A percentile compares a stretch with the other conserved stretches of the same genome.
Evolutionary conservation across 2,888 invertebrate genomes (phyloP).

Genomic region (Enchytraeus crypticus): DNA sequence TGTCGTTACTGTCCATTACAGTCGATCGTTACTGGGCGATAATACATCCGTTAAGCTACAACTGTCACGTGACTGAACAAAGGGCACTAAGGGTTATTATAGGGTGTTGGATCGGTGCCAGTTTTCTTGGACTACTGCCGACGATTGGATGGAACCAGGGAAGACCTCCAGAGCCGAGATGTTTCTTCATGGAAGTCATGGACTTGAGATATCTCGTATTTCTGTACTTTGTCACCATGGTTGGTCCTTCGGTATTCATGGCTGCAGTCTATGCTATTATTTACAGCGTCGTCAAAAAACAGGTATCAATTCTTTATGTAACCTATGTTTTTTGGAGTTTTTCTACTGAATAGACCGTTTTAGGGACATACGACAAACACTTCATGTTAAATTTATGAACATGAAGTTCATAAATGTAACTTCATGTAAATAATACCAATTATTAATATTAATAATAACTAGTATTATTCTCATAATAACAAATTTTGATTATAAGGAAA

Average conservation of each 20-base stretch:
- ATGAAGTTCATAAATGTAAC: too few species aligned
- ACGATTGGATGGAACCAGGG: conserved; percentile 70
- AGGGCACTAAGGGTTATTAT: conserved; percentile 78
- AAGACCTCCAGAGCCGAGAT: conserved; percentile 52
- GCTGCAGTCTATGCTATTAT: conserved; percentile 83
- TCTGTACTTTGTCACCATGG: conserved; percentile 82
- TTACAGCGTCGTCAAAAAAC: conserved; percentile 76
- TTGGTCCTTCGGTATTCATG: conserved; percentile 75
- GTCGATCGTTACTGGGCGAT: conserved; percentile 90
- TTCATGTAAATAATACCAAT: too few species aligned
- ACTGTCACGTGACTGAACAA: conserved; percentile 72
- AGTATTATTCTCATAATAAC: too few species aligned
- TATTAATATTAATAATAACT: too few species aligned
- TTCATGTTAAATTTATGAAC: too few species aligned
- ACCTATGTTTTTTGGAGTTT: too few species aligned
- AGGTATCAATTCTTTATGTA: too few species aligned
- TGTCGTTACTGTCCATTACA: conserved; percentile 83
- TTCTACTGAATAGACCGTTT: too few species aligned
- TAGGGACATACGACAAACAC: too few species aligned
- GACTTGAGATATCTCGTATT: conserved; percentile 84
- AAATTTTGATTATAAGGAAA: too few species aligned
- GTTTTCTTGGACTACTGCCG: conserved; percentile 68
- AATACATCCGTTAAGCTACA: conserved; percentile 76
- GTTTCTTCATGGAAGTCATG: conserved; percentile 83
- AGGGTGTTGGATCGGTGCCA: conserved; percentile 76